Evolutionary conservation across 2,797 vertebrate genomes (phyloP).

Genomic region (Catharus ustulatus): DNA sequence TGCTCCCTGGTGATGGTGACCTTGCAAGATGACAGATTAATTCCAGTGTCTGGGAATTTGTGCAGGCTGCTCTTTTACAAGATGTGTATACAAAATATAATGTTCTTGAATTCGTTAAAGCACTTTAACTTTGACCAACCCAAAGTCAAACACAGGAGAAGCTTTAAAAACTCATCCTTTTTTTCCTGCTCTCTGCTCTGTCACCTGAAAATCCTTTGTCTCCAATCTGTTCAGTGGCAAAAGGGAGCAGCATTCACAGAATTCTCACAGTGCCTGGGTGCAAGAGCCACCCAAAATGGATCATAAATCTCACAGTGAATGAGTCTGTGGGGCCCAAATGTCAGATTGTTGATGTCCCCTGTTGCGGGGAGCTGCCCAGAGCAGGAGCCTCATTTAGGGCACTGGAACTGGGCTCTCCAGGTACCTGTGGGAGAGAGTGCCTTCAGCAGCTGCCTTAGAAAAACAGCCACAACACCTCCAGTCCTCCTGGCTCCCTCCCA

Average conservation of each 20-base stretch:
- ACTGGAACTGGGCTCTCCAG: neutral
- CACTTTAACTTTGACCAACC: neutral
- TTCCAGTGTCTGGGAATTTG: neutral
- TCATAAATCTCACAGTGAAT: neutral
- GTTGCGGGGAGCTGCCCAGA: neutral
- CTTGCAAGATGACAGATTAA: neutral
- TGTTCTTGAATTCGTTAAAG: neutral
- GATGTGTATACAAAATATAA: neutral
- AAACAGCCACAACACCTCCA: neutral
- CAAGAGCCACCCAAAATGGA: neutral
- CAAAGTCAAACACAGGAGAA: neutral
- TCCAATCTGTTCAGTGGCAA: neutral
- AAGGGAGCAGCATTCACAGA: neutral
- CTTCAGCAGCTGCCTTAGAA: neutral
- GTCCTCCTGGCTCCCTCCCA: neutral
- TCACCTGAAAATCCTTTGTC: neutral
- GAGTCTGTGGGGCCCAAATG: neutral
- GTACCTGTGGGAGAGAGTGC: fast-evolving
- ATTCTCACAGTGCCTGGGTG: neutral
- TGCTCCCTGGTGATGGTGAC: neutral
- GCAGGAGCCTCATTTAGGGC: no score
- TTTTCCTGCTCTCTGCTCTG: neutral
- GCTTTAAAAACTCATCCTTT: neutral
- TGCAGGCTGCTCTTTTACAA: neutral
- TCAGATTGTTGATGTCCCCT: neutral